Percentiles rank a stretch among this genome's conserved stretches.
These are phyloP conservation scores for Trissolcus japonicus DNA, from an alignment of 2,888 invertebrate species.

Conservation along the genomic window DNA sequence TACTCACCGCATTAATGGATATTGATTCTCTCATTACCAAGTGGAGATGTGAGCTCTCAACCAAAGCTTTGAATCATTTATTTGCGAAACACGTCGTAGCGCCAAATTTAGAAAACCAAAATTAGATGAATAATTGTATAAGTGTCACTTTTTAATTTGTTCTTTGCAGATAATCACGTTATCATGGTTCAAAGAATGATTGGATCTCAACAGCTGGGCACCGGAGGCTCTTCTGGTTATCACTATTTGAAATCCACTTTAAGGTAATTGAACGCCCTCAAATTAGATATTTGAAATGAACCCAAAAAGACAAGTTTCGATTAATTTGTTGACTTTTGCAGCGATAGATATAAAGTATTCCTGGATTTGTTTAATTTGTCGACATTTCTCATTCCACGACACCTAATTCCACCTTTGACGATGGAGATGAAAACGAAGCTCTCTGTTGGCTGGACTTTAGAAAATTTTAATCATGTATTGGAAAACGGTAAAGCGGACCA, in stretches of 20 bases:
- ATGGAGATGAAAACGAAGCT: slow-evolving; percentile 88
- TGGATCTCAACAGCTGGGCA: slow-evolving; percentile 95
- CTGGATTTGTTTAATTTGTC: slow-evolving; percentile 97
- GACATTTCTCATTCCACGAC: slow-evolving; percentile 95
- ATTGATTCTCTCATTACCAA: slow-evolving; percentile 98
- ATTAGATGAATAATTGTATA: too few relatives aligned
- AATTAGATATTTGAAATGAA: background rate
- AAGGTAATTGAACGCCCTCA: slow-evolving; percentile 80
- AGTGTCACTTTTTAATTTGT: too few relatives aligned
- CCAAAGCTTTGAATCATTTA: background rate
- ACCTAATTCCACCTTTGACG: slow-evolving; percentile 92
- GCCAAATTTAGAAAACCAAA: too few relatives aligned
- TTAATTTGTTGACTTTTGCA: slow-evolving; percentile 72
- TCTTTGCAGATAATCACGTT: slow-evolving; percentile 93
- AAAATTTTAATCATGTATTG: slow-evolving; percentile 64
- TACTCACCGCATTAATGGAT: slow-evolving; percentile 95
- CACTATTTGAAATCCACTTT: slow-evolving; percentile 97
- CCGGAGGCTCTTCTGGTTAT: slow-evolving; percentile 98
- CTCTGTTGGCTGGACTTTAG: slow-evolving; percentile 78
- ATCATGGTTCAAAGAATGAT: slow-evolving; percentile 99
- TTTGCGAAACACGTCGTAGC: too few relatives aligned
- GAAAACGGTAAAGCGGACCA: slow-evolving; percentile 61
- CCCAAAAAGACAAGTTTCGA: background rate
- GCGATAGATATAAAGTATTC: slow-evolving; percentile 99
- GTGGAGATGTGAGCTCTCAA: slow-evolving; percentile 92